These are phyloP conservation scores for Dugesia japonica DNA, from an alignment of 2,888 invertebrate genomes.

Conservation along the genomic window DNA sequence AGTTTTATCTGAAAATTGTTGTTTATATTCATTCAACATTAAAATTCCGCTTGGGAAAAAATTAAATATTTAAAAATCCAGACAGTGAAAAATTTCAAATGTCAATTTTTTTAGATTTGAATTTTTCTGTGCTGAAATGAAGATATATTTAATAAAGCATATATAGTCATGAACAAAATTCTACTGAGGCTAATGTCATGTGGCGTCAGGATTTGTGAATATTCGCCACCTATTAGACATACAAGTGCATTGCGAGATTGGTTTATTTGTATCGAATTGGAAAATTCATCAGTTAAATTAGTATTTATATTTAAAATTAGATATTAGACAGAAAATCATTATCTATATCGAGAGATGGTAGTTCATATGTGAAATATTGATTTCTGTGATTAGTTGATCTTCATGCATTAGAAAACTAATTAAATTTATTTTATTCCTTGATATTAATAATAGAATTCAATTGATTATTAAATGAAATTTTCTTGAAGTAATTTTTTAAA, in stretches of 20 bases:
- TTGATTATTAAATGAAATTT: no score
- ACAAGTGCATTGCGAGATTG: neutral
- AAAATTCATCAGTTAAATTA: neutral
- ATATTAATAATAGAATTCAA: no score
- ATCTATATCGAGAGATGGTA: neutral
- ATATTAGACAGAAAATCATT: constrained; percentile 12
- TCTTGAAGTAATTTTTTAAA: no score
- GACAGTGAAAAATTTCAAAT: constrained; percentile 6
- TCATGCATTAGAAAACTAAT: no score
- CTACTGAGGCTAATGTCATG: neutral
- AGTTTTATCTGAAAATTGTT: neutral
- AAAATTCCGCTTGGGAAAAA: neutral
- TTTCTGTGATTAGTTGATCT: no score
- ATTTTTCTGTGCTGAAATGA: neutral
- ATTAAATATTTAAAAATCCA: neutral
- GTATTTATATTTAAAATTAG: constrained; percentile 7
- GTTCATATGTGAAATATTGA: no score
- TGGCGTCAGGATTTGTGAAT: neutral
- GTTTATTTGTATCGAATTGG: neutral
- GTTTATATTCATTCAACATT: neutral
- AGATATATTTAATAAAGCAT: neutral
- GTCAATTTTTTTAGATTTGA: neutral
- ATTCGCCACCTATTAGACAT: constrained; percentile 5
- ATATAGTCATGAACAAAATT: neutral
- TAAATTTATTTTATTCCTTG: no score